A percentile compares a stretch with the other conserved stretches of the same genome.
phyloP scores from a whole-genome alignment of 1,140 invertebrate genomes.

The Hirudo medicinalis region DNA sequence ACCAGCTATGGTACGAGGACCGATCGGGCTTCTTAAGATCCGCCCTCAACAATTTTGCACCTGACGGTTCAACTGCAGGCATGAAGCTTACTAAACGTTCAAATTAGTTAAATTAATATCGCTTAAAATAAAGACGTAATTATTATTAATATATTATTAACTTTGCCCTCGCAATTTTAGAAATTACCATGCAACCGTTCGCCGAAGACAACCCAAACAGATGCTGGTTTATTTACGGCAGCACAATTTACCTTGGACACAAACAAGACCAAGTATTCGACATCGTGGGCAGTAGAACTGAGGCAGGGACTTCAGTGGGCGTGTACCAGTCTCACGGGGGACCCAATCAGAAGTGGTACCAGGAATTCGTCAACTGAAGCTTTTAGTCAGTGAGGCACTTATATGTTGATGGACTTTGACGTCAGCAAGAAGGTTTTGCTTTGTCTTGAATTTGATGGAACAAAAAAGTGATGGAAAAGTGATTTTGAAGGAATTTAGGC shows the following conservation, averaged over 20 bases:
- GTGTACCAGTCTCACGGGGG: not conserved
- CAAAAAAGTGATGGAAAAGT: no score
- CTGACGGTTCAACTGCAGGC: not conserved
- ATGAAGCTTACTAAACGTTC: not conserved
- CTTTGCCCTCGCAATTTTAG: not conserved
- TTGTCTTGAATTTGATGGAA: no score
- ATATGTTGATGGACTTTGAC: no score
- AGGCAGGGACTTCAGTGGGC: not conserved
- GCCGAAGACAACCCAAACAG: not conserved
- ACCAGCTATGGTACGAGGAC: conserved; percentile 15
- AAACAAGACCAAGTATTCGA: not conserved
- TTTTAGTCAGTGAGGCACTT: no score
- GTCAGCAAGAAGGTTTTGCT: no score
- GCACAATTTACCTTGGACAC: not conserved
- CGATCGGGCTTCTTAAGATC: conserved; percentile 1
- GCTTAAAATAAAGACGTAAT: no score
- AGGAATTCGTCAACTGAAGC: not conserved
- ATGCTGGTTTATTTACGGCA: conserved; percentile 2
- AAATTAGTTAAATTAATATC: not conserved
- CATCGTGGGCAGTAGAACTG: not conserved
- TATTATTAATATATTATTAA: no score
- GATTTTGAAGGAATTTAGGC: no score
- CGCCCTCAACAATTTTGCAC: conserved; percentile 10
- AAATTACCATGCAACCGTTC: conserved; percentile 3
- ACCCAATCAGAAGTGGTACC: not conserved